Evolutionary conservation across 2,888 invertebrate genomes (phyloP), one percentile per base, ranked within the genome.

Genomic region (Laothoe populi): DNA sequence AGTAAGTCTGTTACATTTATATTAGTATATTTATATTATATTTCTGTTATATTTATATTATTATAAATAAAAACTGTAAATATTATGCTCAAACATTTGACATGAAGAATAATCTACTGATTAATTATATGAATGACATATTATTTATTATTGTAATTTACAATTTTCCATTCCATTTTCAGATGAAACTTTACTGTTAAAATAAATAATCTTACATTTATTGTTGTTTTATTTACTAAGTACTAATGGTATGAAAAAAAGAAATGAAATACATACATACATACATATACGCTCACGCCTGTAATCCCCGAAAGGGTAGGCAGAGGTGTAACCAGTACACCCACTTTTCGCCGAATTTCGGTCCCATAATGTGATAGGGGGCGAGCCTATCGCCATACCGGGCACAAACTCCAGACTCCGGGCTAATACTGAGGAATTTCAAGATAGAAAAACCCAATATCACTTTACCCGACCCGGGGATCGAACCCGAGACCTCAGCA

Each of bases 161-260:
- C 35, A 53, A 26, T 31, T 53, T 48, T 48, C 19, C 53, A 53
- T 53, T 53, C 53, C 53, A 53, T 35, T 53, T 53, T 35, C 19
- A 8, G 31, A 53, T 35, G 31, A 31, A 19, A 13, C 24, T 24
- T 53, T 46, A 23, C 31, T 53, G 53, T 53, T 53, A 53, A 7
- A 53, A 53, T 53, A 35, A 53, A 53, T 53, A 53, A 53, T 53
- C 19, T 53, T 53, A 35, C 11, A 35, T 19, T 19, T 53, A 11
- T 1, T 35, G 19, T 46, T 31, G 19, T 44, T 44, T 44, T 44
- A 19, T 19, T 44, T 19, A 44, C 19, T 44, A 44, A 44, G 19
- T 44, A 44, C 44, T 44, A 19, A 19, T 44, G 19, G 13, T 3
- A 11, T 31, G 31, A 38, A 4, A 38, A 38, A 13, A 38, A 11